Conservation (phyloP, 1,140 invertebrate genomes). For the Bombus terrestris region DNA sequence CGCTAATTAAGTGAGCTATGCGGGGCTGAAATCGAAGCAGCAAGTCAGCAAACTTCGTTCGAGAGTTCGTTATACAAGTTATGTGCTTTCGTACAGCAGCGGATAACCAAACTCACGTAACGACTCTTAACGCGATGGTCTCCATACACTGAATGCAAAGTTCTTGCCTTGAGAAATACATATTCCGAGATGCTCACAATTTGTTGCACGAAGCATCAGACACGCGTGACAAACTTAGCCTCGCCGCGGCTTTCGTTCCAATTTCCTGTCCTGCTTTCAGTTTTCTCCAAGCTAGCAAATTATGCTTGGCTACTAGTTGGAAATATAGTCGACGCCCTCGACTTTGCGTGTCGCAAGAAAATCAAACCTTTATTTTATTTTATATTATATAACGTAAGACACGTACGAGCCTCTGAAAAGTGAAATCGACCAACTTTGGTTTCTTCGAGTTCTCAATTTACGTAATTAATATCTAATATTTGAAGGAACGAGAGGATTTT, state of each 20-base stretch:
- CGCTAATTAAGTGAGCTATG: constrained; percentile 61
- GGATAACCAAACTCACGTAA: constrained; percentile 68
- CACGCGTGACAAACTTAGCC: constrained; percentile 53
- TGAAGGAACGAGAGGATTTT: too few species aligned
- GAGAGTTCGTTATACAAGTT: constrained; percentile 68
- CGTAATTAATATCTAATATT: too few species aligned
- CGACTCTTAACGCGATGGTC: constrained; percentile 68
- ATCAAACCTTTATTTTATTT: too few species aligned
- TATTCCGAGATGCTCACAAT: constrained; percentile 59
- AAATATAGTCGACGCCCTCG: not conserved
- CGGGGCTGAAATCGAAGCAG: constrained; percentile 65
- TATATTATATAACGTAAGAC: too few species aligned
- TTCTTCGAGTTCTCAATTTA: fast-evolving
- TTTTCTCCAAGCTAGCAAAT: not conserved
- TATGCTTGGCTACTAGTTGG: not conserved
- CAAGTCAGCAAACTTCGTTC: constrained; percentile 65
- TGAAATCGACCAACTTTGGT: too few species aligned
- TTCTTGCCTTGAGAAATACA: constrained; percentile 49
- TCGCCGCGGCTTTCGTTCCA: constrained; percentile 36
- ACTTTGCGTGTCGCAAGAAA: too few species aligned
- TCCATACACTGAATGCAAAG: constrained; percentile 49
- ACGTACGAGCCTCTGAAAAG: too few species aligned
- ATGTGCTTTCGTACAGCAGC: constrained; percentile 59
- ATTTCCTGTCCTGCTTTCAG: not conserved
- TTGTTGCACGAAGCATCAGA: constrained; percentile 64